These are phyloP conservation scores for Mnemiopsis leidyi DNA, from an alignment of 37 sponge, comb jelly and placozoan genomes.

Conservation along the genomic window DNA sequence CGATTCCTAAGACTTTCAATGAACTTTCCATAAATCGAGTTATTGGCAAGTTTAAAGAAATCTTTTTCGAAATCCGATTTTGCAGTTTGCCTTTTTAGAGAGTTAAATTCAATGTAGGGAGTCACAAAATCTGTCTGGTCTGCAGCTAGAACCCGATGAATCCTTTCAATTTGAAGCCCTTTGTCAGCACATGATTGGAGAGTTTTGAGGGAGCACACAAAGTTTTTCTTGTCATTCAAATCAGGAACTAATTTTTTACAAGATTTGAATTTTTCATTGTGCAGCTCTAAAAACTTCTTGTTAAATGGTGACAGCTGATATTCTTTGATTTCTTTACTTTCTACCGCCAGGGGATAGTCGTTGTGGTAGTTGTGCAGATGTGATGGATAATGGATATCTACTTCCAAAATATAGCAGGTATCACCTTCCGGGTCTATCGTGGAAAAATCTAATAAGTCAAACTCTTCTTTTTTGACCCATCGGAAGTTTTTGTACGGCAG, in stretches of 20 bases:
- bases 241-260: neutral
- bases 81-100: neutral
- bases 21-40: conserved; percentile 18
- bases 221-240: neutral
- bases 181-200: neutral
- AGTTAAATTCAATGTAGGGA: neutral
- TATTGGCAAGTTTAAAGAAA: neutral
- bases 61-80: neutral
- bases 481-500: neutral
- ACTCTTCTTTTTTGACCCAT: neutral
- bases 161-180: neutral
- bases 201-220: neutral
- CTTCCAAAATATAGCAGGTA: conserved; percentile 11
- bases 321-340: neutral
- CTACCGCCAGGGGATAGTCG: conserved; percentile 28
- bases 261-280: neutral
- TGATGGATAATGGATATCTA: conserved; percentile 11
- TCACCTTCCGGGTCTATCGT: neutral
- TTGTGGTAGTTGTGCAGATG: conserved; percentile 13
- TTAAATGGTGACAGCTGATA: neutral
- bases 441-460: neutral
- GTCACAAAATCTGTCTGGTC: neutral
- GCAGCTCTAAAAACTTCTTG: neutral
- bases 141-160: conserved; percentile 1
- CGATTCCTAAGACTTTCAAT: neutral